phyloP scores from a whole-genome alignment of 2,113 vertebrate genomes.

The Larimichthys crocea region DNA sequence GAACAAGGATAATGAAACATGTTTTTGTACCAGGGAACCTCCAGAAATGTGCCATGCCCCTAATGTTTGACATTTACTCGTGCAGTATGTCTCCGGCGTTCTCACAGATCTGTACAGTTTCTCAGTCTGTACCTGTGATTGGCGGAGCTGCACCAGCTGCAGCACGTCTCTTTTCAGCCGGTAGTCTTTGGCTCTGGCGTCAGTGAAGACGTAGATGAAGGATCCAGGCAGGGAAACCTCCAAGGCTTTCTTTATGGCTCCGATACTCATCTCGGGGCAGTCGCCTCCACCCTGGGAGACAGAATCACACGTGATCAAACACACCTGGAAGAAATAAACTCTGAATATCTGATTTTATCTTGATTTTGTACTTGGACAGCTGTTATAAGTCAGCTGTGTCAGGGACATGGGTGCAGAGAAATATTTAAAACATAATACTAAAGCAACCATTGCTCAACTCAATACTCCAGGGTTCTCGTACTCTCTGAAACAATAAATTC shows the following conservation, averaged over 20 bases:
- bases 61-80: background rate
- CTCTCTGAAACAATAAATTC: too few species aligned
- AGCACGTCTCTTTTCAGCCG: slow-evolving; percentile 88
- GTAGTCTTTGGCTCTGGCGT: slow-evolving; percentile 94
- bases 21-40: background rate
- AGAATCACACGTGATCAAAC: slow-evolving; percentile 38
- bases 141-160: slow-evolving; percentile 90
- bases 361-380: background rate
- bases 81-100: background rate
- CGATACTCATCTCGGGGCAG: slow-evolving; percentile 95
- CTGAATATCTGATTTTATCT: slow-evolving; percentile 2
- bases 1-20: slow-evolving; percentile 7
- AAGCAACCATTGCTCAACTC: background rate
- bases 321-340: background rate
- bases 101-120: background rate
- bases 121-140: slow-evolving; percentile 87
- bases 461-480: too few species aligned
- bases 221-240: slow-evolving; percentile 91
- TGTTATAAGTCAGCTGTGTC: background rate
- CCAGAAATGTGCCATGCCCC: background rate
- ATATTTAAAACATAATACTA: background rate
- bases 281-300: slow-evolving; percentile 91
- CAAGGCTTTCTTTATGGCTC: slow-evolving; percentile 90
- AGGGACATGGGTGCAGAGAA: background rate
- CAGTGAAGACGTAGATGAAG: slow-evolving; percentile 94